These are phyloP conservation scores for Ictalurus furcatus DNA, from an alignment of 2,113 vertebrate genomes.

Conservation along the genomic window DNA sequence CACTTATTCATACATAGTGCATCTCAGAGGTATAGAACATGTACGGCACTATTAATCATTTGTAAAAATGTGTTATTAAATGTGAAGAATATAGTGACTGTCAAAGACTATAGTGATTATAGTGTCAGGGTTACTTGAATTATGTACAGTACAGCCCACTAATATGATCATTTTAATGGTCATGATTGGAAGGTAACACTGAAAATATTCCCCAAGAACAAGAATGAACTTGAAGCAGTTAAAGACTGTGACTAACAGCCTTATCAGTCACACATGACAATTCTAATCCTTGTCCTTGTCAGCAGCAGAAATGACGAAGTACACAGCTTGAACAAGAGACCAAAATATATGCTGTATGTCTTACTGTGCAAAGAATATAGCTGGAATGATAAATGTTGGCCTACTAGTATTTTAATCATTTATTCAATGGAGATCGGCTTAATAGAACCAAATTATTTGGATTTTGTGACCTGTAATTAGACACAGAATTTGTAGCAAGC, in stretches of 20 bases:
- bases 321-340: background rate
- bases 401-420: background rate
- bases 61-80: background rate
- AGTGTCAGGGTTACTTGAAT: background rate
- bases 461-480: background rate
- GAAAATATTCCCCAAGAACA: background rate
- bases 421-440: background rate
- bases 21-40: background rate
- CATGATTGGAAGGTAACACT: background rate
- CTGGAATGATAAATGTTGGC: background rate
- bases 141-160: background rate
- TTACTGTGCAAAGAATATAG: background rate
- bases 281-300: conserved; percentile 10
- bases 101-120: background rate
- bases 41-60: background rate
- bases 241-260: conserved; percentile 30
- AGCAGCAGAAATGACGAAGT: background rate
- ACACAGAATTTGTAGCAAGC: background rate
- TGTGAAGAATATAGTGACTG: background rate
- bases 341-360: background rate
- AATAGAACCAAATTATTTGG: background rate
- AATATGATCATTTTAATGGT: background rate
- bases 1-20: background rate
- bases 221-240: background rate
- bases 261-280: conserved; percentile 39